Evolutionary conservation across 2,888 invertebrate species (phyloP).

Genomic region (Agonopterix heracliana): DNA sequence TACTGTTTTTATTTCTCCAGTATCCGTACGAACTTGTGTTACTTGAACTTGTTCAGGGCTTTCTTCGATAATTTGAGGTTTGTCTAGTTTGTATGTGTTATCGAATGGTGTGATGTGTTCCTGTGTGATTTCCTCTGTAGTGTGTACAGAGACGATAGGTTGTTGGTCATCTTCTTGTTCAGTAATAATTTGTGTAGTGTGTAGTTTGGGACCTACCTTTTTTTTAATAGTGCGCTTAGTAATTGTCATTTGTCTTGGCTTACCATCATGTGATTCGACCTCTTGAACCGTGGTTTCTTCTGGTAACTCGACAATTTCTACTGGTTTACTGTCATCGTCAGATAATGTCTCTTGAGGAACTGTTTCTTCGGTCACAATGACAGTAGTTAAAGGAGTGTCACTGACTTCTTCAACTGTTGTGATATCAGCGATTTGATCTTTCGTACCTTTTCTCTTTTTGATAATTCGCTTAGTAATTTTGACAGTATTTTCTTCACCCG

Average conservation of each 20-base stretch:
- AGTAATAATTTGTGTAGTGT: slow-evolving; percentile 27
- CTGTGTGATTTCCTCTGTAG: slow-evolving; percentile 35
- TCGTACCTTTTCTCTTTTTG: slow-evolving; percentile 16
- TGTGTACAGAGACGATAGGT: slow-evolving; percentile 34
- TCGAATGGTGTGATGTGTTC: slow-evolving; percentile 20
- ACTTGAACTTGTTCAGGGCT: slow-evolving; percentile 34
- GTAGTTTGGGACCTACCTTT: slow-evolving; percentile 22
- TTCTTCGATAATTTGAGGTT: slow-evolving; percentile 32
- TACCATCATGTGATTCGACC: slow-evolving; percentile 9
- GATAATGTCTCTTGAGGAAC: not conserved
- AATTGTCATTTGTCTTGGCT: slow-evolving; percentile 17
- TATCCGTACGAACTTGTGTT: slow-evolving; percentile 45
- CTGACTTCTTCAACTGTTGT: slow-evolving; percentile 13
- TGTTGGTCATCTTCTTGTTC: slow-evolving; percentile 36
- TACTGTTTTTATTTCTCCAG: slow-evolving; percentile 25
- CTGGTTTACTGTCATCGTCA: slow-evolving; percentile 30
- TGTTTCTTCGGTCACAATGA: slow-evolving; percentile 22
- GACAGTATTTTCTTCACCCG: slow-evolving; percentile 12
- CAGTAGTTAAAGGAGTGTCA: slow-evolving; percentile 19
- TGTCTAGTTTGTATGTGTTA: slow-evolving; percentile 14
- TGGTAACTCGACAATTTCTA: slow-evolving; percentile 19
- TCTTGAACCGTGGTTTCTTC: slow-evolving; percentile 19
- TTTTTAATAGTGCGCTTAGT: slow-evolving; percentile 48
- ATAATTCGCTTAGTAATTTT: slow-evolving; percentile 23
- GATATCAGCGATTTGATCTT: slow-evolving; percentile 17